Conservation (phyloP, 2,113 vertebrate species). For the Hippolais icterina region DNA sequence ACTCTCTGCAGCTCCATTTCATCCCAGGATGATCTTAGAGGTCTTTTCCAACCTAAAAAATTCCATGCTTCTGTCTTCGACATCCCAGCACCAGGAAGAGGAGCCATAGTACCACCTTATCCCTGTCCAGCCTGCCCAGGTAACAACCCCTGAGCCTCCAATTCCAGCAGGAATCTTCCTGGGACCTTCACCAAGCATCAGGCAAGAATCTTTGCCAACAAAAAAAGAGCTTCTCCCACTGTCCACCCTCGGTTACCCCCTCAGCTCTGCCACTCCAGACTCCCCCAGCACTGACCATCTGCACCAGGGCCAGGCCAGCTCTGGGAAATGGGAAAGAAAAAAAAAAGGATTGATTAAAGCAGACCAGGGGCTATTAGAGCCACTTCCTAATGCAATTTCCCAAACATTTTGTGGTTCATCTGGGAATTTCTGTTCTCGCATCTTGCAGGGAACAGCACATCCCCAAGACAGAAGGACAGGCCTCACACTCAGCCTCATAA, state of each 20-base stretch:
- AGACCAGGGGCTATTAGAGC: background rate
- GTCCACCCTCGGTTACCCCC: background rate
- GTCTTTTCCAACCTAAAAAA: background rate
- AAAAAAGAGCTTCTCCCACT: background rate
- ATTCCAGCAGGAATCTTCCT: background rate
- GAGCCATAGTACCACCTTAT: background rate
- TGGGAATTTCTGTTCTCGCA: background rate
- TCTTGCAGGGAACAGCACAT: background rate
- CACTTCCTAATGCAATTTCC: background rate
- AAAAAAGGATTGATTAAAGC: background rate
- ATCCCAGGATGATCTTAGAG: background rate
- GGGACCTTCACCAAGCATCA: background rate
- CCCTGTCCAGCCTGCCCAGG: background rate
- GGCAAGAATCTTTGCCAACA: background rate
- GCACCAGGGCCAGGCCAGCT: background rate
- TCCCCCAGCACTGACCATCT: background rate
- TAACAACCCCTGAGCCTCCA: background rate
- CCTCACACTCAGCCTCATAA: background rate
- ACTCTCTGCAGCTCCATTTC: background rate
- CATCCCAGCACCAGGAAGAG: background rate
- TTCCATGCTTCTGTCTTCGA: rapidly evolving
- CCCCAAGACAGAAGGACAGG: background rate
- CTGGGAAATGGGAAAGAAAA: background rate
- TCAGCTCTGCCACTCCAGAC: background rate
- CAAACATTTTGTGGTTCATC: background rate